Evolutionary conservation across 1,140 invertebrate species (phyloP), one percentile per base, ranked within the genome.

Genomic region (Theocolax elegans): DNA sequence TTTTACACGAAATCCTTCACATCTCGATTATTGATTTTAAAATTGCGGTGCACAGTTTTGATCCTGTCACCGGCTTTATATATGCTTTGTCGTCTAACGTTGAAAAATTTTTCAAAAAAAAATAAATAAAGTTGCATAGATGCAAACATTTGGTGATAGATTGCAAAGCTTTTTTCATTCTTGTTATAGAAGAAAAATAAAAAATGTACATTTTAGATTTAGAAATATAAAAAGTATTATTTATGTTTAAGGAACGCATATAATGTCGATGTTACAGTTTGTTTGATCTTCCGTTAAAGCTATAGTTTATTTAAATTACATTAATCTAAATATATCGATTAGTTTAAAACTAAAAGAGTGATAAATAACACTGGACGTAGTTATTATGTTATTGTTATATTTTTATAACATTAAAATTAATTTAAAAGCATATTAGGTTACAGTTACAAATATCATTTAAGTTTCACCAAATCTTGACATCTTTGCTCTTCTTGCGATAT

Each of bases 381-480:
- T n/a, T n/a, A n/a, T n/a, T n/a, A n/a, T n/a, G n/a, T n/a, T n/a
- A n/a, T n/a, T n/a, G n/a, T n/a, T n/a, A n/a, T n/a, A n/a, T n/a
- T n/a, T n/a, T n/a, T n/a, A n/a, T n/a, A n/a, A n/a, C n/a, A n/a
- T n/a, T n/a, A n/a, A n/a, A n/a, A n/a, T n/a, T n/a, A n/a, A n/a
- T n/a, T n/a, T n/a, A n/a, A n/a, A n/a, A n/a, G n/a, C n/a, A n/a
- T n/a, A n/a, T n/a, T n/a, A n/a, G n/a, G n/a, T n/a, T n/a, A n/a
- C n/a, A n/a, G n/a, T n/a, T n/a, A n/a, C n/a, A n/a, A n/a, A n/a
- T n/a, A n/a, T n/a, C n/a, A n/a, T n/a, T n/a, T n/a, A n/a, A n/a
- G n/a, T n/a, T n/a, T 40, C 53, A 67, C 29, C 17, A 53, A 67
- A 67, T 51, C 9, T 49, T 60, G 3, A 25, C 21, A 49, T 59